Conservation (phyloP, 2,113 vertebrate species). For the Syrmaticus mikado region DNA sequence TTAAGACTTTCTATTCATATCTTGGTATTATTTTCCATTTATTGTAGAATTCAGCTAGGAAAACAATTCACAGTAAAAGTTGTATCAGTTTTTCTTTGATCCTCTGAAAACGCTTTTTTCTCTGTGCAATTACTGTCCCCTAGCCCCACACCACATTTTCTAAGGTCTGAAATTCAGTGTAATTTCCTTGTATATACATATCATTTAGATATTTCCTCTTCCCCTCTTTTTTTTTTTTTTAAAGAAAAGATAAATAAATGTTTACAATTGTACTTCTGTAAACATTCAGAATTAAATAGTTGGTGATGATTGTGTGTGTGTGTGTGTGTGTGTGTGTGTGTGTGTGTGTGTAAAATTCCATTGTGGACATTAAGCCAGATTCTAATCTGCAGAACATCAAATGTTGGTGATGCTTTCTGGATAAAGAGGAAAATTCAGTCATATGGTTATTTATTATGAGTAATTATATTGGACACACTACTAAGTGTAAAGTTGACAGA, state of each 20-base stretch:
- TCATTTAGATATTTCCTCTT: background rate
- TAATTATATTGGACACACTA: slow-evolving; percentile 40
- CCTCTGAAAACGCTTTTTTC: background rate
- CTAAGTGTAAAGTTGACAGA: slow-evolving; percentile 36
- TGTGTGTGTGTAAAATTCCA: slow-evolving; percentile 15
- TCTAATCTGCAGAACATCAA: slow-evolving; percentile 11
- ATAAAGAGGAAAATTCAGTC: slow-evolving; percentile 54
- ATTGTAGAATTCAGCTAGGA: background rate
- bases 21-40: background rate
- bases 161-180: background rate
- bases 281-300: background rate
- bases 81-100: background rate
- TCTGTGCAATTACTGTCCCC: background rate
- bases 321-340: too few species aligned
- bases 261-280: background rate
- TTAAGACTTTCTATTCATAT: background rate
- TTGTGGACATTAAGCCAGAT: background rate
- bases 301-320: background rate
- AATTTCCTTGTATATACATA: background rate
- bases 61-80: background rate
- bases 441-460: slow-evolving; percentile 24
- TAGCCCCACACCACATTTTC: background rate
- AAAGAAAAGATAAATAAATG: background rate
- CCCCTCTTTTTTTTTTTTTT: background rate
- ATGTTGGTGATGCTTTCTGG: slow-evolving; percentile 14